Conservation (phyloP, 2,888 invertebrate species). For the Sussaba pulchella region DNA sequence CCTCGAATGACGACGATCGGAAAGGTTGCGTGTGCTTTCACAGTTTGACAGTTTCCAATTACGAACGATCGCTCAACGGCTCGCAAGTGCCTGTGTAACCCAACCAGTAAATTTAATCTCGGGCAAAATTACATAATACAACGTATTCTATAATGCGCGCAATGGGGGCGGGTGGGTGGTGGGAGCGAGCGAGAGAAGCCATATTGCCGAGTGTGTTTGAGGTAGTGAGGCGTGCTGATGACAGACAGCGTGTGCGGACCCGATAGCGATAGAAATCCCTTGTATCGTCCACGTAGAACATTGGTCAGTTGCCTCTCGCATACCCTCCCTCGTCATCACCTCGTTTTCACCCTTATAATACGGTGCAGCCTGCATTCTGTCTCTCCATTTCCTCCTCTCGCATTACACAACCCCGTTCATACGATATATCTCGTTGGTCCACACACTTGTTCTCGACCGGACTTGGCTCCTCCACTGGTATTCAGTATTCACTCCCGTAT, state of each 20-base stretch:
- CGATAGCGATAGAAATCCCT: slow-evolving; percentile 66
- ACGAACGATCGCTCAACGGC: slow-evolving; percentile 54
- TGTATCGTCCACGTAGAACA: slow-evolving; percentile 70
- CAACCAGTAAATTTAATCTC: slow-evolving; percentile 74
- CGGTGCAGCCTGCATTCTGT: slow-evolving; percentile 36
- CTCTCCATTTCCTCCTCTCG: slow-evolving; percentile 33
- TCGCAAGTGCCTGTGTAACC: slow-evolving; percentile 33
- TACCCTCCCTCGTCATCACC: slow-evolving; percentile 28
- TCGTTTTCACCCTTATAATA: slow-evolving; percentile 57
- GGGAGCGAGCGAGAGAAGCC: slow-evolving; percentile 27
- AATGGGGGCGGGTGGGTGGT: slow-evolving; percentile 8
- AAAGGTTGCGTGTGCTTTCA: slow-evolving; percentile 4
- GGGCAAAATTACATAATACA: slow-evolving; percentile 79
- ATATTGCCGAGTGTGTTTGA: slow-evolving; percentile 78
- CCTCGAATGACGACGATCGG: background rate
- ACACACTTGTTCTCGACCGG: slow-evolving; percentile 64
- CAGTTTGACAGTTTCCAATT: slow-evolving; percentile 76
- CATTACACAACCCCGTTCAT: background rate
- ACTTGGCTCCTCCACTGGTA: slow-evolving; percentile 74
- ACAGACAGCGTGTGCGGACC: slow-evolving; percentile 81
- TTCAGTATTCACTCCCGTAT: slow-evolving; percentile 25
- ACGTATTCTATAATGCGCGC: slow-evolving; percentile 78
- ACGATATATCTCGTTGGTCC: slow-evolving; percentile 26
- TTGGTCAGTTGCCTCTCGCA: slow-evolving; percentile 68
- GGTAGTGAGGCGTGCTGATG: slow-evolving; percentile 82